Percentiles rank a stretch among this genome's conserved stretches.
phyloP scores from a whole-genome alignment of 2,113 vertebrate genomes.

The Cynocephalus volans region DNA sequence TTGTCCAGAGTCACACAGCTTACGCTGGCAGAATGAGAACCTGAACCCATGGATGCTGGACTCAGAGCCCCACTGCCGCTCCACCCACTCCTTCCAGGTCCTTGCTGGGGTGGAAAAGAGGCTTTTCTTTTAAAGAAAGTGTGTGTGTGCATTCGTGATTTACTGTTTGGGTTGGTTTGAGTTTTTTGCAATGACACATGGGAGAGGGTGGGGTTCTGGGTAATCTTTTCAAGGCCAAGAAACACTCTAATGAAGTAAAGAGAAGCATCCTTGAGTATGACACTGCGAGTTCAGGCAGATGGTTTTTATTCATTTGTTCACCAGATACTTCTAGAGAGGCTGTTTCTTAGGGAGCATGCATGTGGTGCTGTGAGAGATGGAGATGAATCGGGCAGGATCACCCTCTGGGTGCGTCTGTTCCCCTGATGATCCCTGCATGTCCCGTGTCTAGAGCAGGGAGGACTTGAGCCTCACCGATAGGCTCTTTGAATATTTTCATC shows the following conservation, averaged over 20 bases:
- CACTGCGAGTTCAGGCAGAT: not conserved
- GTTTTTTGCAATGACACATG: not conserved
- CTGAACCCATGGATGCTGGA: not conserved
- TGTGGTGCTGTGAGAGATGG: not conserved
- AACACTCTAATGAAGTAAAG: not conserved
- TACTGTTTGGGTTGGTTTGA: not conserved
- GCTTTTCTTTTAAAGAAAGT: not conserved
- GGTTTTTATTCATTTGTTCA: not conserved
- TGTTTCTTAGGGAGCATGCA: not conserved
- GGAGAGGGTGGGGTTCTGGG: not conserved
- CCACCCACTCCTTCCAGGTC: not conserved
- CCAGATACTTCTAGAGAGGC: not conserved
- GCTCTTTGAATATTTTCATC: not conserved
- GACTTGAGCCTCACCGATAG: not conserved
- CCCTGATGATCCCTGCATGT: not conserved
- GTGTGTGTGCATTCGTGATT: too few species aligned
- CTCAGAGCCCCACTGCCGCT: not conserved
- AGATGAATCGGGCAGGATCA: not conserved
- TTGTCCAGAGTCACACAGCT: not conserved
- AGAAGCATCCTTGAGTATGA: not conserved
- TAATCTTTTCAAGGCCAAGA: not conserved
- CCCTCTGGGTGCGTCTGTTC: not conserved
- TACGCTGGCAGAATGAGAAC: not conserved
- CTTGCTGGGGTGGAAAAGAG: not conserved
- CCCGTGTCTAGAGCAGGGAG: not conserved